Conservation (phyloP, 2,797 vertebrate genomes). For the Enteromius thamalakanensis region DNA sequence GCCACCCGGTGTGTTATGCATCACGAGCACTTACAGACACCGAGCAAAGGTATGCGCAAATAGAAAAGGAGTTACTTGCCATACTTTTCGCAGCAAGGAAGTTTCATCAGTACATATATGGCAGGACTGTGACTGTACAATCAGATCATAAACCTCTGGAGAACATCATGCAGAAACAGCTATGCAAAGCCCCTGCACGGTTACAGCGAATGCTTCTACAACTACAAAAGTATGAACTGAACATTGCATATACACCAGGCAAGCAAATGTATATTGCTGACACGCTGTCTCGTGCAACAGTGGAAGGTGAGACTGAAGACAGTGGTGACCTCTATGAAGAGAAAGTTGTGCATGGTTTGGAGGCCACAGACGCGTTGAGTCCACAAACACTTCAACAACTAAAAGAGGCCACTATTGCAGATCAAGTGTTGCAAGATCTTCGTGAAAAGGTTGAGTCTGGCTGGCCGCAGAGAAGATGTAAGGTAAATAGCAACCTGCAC, state of each 20-base stretch:
- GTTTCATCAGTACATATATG: neutral
- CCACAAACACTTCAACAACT: no score
- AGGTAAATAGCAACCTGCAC: neutral
- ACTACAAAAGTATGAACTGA: neutral
- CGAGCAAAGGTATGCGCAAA: neutral
- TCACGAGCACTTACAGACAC: neutral
- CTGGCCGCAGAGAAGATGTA: constrained; percentile 23
- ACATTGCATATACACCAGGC: neutral
- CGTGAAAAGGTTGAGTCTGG: no score
- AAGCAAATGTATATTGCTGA: neutral
- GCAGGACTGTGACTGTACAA: neutral
- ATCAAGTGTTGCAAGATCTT: no score
- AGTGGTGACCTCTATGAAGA: no score
- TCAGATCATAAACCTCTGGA: neutral
- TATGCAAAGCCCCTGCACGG: neutral
- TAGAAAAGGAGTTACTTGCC: no score
- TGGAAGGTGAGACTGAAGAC: no score
- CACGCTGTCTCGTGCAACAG: no score
- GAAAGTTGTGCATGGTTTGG: no score
- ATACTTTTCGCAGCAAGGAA: neutral
- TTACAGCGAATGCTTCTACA: neutral
- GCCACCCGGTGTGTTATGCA: neutral
- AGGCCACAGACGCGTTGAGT: no score
- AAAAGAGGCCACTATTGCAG: no score
- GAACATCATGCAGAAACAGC: neutral